Percentiles rank a stretch among this genome's conserved stretches.
Conservation (phyloP, 1,140 invertebrate species). For the Drosophila subobscura region DNA sequence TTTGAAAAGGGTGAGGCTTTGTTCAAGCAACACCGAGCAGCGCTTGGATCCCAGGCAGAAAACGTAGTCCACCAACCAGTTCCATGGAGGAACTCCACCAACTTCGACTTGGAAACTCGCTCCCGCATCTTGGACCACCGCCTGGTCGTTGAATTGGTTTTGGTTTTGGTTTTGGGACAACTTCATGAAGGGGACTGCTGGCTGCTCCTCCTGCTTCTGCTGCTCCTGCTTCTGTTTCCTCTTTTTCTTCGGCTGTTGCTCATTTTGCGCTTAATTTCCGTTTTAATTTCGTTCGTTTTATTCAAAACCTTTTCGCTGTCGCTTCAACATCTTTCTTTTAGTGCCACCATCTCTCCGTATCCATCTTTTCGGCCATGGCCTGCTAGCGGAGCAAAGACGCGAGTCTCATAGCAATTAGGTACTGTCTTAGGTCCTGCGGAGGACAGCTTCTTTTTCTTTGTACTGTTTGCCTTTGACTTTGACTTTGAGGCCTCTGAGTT, state of each 20-base stretch:
- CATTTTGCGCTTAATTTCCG: slow-evolving; percentile 74
- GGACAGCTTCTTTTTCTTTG: slow-evolving; percentile 36
- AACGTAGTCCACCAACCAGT: too few relatives aligned
- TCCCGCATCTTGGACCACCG: too few relatives aligned
- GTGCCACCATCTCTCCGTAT: slow-evolving; percentile 6
- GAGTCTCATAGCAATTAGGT: slow-evolving; percentile 46
- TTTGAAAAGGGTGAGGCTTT: too few relatives aligned
- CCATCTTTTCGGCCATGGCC: slow-evolving; percentile 15
- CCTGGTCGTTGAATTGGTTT: neutral
- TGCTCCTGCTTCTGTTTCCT: neutral
- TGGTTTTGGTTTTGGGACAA: slow-evolving; percentile 19
- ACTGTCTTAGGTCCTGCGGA: slow-evolving; percentile 24
- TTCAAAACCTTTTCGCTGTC: slow-evolving; percentile 68
- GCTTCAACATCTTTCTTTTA: slow-evolving; percentile 26
- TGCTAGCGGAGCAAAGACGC: slow-evolving; percentile 25
- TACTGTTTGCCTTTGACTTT: slow-evolving; percentile 45
- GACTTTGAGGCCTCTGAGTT: slow-evolving; percentile 8
- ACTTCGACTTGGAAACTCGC: too few relatives aligned
- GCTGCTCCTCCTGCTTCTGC: neutral
- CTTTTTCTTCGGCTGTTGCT: slow-evolving; percentile 28
- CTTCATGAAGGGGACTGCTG: too few relatives aligned
- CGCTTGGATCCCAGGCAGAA: too few relatives aligned
- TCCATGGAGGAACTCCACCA: too few relatives aligned
- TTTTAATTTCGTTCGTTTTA: slow-evolving; percentile 70
- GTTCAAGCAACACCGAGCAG: too few relatives aligned